Evolutionary conservation across 2,888 invertebrate species (phyloP), one percentile per base, ranked within the genome.

Genomic region (Petrolisthes manimaculis): DNA sequence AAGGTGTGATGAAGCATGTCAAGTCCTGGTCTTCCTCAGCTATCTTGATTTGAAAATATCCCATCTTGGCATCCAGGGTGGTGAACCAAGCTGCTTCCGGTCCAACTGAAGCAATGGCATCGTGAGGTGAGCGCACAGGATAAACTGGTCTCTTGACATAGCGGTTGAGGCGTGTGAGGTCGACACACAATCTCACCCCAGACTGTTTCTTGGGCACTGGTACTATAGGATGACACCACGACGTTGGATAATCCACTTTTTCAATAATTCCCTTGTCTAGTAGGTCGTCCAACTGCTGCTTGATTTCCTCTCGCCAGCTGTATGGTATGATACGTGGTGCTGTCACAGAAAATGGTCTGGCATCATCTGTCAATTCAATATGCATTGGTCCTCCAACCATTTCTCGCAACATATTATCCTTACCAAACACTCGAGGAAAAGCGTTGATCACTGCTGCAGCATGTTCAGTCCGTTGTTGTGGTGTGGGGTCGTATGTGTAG

Each of bases 231-330:
- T 67, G 82, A 9, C 69, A 67, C 82, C 82, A 83, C 4, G 69
- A 12, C 12, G 71, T 83, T 24, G 78, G 78, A 51, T 78, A 79
- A 14, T 53, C 79, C 71, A 71, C 79, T 8, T 14, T 18, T 3
- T 9, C 37, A n/a, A 69, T 79, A n/a, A 86, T 53, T 56, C 80
- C 80, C 53, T 78, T 77, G 2, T 37, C 53, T 4, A 86, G 55
- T 14, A 80, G 9, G 54, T 80, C 80, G 24, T 80, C 21, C 21
- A 80, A n/a, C 37, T 55, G 55, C 21, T 61, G 5, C 51, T 78
- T 56, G 4, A 77, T 85, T 55, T 85, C 79, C 24, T n/a, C 67
- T 18, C 85, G 8, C 85, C 82, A 83, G 53, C 82, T 51, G 71
- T n/a, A 69, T 8, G 82, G 74, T 4, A 83, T 53, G 4, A 51